These are phyloP conservation scores for Cosmopolites sordidus DNA, from an alignment of 2,888 invertebrate genomes.

Conservation along the genomic window DNA sequence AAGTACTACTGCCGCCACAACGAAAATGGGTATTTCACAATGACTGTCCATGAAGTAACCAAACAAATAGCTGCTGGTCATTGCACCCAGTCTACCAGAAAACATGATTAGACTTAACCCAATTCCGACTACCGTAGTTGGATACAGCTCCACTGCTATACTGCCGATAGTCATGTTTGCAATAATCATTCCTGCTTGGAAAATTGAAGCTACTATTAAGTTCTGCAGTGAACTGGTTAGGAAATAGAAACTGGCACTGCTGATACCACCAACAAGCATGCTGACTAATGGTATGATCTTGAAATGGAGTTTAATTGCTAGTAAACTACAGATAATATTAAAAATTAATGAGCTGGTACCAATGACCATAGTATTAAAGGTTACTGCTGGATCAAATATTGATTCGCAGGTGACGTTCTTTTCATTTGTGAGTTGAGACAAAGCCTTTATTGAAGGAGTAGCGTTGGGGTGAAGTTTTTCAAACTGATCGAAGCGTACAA, in stretches of 20 bases:
- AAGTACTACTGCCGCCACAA: conserved; percentile 55
- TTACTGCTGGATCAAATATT: conserved; percentile 58
- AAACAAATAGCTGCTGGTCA: conserved; percentile 61
- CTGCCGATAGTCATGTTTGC: conserved; percentile 49
- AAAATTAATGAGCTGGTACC: conserved; percentile 62
- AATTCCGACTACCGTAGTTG: conserved; percentile 53
- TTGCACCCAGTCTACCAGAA: conserved; percentile 63
- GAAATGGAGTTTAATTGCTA: conserved; percentile 45
- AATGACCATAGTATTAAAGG: conserved; percentile 62
- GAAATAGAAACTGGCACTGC: conserved; percentile 59
- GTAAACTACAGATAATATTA: conserved; percentile 60
- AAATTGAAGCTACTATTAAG: conserved; percentile 54
- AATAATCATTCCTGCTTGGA: conserved; percentile 51
- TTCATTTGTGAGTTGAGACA: conserved; percentile 33
- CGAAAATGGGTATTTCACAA: conserved; percentile 60
- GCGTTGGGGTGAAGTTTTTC: conserved; percentile 49
- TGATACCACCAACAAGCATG: conserved; percentile 53
- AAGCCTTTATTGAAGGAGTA: conserved; percentile 50
- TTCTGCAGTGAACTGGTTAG: conserved; percentile 54
- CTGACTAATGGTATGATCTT: conserved; percentile 44
- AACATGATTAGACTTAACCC: conserved; percentile 63
- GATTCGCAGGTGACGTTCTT: conserved; percentile 48
- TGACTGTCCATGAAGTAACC: conserved; percentile 60
- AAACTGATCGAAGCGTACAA: conserved; percentile 55
- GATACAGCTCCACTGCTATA: conserved; percentile 44